Percentiles rank a stretch among this genome's conserved stretches.
Evolutionary conservation across 2,888 invertebrate species (phyloP).

Genomic region (Diogma glabrata): DNA sequence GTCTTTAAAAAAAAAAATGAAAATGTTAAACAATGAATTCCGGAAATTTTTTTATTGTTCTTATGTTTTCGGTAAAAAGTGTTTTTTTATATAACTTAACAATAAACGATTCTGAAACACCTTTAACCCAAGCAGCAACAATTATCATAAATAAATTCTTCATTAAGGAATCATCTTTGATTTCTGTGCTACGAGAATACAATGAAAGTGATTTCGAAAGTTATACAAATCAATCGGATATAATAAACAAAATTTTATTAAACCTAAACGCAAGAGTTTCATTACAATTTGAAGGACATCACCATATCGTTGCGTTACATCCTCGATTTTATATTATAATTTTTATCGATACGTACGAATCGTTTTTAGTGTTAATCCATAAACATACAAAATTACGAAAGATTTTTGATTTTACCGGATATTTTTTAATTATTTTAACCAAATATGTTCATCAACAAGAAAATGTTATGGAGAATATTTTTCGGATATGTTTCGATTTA

Average conservation of each 20-base stretch:
- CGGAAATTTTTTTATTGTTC: too few relatives aligned
- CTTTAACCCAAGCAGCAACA: not conserved
- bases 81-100: not conserved
- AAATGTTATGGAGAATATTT: not conserved
- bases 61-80: too few relatives aligned
- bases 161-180: not conserved
- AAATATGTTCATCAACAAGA: not conserved
- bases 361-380: not conserved
- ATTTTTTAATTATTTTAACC: conserved; percentile 6
- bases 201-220: not conserved
- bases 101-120: not conserved
- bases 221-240: conserved; percentile 1
- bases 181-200: not conserved
- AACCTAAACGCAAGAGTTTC: not conserved
- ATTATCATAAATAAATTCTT: not conserved
- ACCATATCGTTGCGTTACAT: not conserved
- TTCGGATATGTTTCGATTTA: conserved; percentile 1
- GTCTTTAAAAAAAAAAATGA: too few relatives aligned
- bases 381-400: not conserved
- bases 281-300: not conserved
- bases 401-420: conserved; percentile 7
- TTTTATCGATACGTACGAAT: conserved; percentile 8
- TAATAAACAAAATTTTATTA: conserved; percentile 3
- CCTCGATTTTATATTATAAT: not conserved
- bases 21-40: too few relatives aligned